phyloP scores from a whole-genome alignment of 2,888 invertebrate species.

The Prenolepis imparis region DNA sequence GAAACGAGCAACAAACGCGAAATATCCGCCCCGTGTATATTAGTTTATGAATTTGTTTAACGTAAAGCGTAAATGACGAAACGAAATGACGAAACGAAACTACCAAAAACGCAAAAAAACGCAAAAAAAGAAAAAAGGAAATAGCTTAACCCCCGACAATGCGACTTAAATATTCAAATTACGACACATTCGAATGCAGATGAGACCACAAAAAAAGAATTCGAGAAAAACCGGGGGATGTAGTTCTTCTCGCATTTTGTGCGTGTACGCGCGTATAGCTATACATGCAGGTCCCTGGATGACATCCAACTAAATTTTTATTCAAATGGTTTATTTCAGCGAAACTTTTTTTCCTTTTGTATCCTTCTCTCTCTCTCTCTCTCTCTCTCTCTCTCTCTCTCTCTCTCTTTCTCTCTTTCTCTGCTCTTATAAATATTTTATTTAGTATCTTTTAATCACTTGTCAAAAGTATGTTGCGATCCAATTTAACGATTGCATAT shows the following conservation, averaged over 20 bases:
- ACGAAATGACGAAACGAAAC: constrained; percentile 10
- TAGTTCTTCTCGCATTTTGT: constrained; percentile 40
- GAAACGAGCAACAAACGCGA: neutral
- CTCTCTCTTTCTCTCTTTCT: too few species aligned
- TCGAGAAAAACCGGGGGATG: constrained; percentile 15
- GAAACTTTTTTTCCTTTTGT: constrained; percentile 13
- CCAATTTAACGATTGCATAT: constrained; percentile 35
- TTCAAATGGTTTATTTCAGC: constrained; percentile 44
- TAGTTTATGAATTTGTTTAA: constrained; percentile 47
- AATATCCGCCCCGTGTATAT: constrained; percentile 17
- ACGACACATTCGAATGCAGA: constrained; percentile 55
- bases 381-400: neutral
- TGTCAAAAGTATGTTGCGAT: constrained; percentile 9
- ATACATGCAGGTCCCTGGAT: constrained; percentile 24
- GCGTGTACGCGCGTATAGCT: constrained; percentile 28
- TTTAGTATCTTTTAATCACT: constrained; percentile 30
- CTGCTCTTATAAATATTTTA: constrained; percentile 35
- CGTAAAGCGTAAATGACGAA: constrained; percentile 27
- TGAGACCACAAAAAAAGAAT: constrained; percentile 34
- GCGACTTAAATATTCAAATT: constrained; percentile 55
- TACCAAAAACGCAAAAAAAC: constrained; percentile 32
- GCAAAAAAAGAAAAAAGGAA: constrained; percentile 13
- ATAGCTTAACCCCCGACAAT: constrained; percentile 22
- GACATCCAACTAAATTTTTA: constrained; percentile 52
- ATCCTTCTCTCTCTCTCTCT: neutral